These are phyloP conservation scores for Andrena hattorfiana DNA, from an alignment of 2,888 invertebrate genomes.

Conservation along the genomic window DNA sequence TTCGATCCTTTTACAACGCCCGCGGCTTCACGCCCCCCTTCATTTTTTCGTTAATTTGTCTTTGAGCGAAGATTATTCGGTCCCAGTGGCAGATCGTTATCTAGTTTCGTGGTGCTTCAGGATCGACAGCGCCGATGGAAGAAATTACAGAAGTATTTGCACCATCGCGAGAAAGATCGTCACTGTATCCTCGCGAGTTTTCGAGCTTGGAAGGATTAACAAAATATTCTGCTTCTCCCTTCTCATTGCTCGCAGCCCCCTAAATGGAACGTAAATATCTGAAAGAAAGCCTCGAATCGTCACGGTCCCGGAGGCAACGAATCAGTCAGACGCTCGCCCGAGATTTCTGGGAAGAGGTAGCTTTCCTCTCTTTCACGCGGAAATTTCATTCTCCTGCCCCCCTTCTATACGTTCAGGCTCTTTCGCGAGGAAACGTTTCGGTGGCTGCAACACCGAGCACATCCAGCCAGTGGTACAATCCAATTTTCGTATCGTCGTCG, in stretches of 20 bases:
- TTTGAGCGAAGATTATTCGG: neutral
- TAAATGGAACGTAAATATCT: slow-evolving; percentile 10
- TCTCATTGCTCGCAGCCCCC: neutral
- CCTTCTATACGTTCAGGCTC: neutral
- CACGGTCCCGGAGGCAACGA: slow-evolving; percentile 1
- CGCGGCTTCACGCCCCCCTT: neutral
- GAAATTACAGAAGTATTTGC: neutral
- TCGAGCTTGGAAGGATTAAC: neutral
- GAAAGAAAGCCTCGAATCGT: slow-evolving; percentile 1
- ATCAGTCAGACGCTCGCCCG: neutral
- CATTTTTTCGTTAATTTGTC: slow-evolving; percentile 38
- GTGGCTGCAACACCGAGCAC: slow-evolving; percentile 27
- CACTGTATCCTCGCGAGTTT: neutral
- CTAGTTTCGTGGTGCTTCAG: neutral
- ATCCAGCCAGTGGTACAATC: slow-evolving; percentile 47
- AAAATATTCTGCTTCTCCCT: neutral
- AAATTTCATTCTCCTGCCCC: slow-evolving; percentile 27
- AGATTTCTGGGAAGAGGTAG: neutral
- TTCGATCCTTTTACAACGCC: slow-evolving; percentile 38
- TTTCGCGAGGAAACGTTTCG: slow-evolving; percentile 22
- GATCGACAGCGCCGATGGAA: neutral
- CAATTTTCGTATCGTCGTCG: slow-evolving; percentile 61
- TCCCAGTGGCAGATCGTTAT: slow-evolving; percentile 19
- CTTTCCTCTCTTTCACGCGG: slow-evolving; percentile 1
- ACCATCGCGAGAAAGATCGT: neutral